Conservation (phyloP, 2,797 vertebrate species). For the Neosilurus hyrtlii region DNA sequence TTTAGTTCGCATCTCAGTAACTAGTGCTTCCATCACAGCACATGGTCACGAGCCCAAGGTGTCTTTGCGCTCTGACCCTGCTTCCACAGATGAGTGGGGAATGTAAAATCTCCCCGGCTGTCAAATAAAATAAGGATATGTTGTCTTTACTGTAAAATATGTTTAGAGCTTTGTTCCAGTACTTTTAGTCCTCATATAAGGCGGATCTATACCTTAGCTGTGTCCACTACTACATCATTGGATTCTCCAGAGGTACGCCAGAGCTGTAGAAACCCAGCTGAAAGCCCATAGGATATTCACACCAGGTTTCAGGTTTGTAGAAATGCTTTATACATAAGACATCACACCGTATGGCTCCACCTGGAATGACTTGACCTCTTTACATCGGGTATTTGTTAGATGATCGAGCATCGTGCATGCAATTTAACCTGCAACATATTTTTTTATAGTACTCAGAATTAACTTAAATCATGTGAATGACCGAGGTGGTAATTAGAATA, state of each 20-base stretch:
- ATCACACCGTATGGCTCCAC: slow-evolving; percentile 57
- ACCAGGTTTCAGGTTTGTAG: slow-evolving; percentile 67
- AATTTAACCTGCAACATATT: slow-evolving; percentile 43
- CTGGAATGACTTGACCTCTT: slow-evolving; percentile 50
- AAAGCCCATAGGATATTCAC: slow-evolving; percentile 65
- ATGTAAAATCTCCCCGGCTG: slow-evolving; percentile 46
- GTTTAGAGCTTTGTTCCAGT: slow-evolving; percentile 74
- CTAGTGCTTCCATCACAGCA: slow-evolving; percentile 18
- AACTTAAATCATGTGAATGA: slow-evolving; percentile 49
- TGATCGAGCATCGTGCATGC: slow-evolving; percentile 58
- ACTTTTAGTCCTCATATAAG: slow-evolving; percentile 66
- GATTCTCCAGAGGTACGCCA: slow-evolving; percentile 65
- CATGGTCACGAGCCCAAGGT: slow-evolving; percentile 10
- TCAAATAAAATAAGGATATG: slow-evolving; percentile 62
- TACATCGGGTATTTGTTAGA: slow-evolving; percentile 52
- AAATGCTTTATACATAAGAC: slow-evolving; percentile 64
- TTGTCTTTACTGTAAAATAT: slow-evolving; percentile 71
- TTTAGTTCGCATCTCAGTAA: slow-evolving; percentile 42
- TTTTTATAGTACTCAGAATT: slow-evolving; percentile 33
- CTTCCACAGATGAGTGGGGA: slow-evolving; percentile 49
- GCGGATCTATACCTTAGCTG: slow-evolving; percentile 69
- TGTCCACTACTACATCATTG: slow-evolving; percentile 67
- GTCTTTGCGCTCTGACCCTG: slow-evolving; percentile 25
- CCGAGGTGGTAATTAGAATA: slow-evolving; percentile 50
- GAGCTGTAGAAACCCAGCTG: slow-evolving; percentile 67